Evolutionary conservation across 2,888 invertebrate species (phyloP), one percentile per base, ranked within the genome.

Genomic region (Ennomos quercinarius): DNA sequence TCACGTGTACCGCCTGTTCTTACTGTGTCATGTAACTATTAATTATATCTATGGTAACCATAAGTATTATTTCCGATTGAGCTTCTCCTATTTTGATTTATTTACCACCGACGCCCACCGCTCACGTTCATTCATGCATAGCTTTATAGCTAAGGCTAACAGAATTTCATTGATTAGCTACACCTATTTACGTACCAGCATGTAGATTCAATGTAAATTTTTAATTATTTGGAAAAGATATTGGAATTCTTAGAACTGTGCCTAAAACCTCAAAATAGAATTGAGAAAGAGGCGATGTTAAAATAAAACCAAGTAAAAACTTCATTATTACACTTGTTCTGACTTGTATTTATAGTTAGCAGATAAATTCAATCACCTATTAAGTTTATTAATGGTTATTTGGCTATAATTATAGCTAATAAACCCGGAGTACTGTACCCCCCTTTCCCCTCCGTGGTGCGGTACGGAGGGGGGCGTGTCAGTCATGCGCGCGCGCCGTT

Each of bases 401-500:
- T 57, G 46, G 17, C 45, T 45, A 46, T 59, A 54, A 59, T 59
- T 59, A 59, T 38, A 41, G 58, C 53, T 53, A 59, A 59, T 54
- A 55, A 60, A 55, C 11, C 10, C 27, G 6, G 35, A 54, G 60
- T 60, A 50, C 45, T 10, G 1, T 40, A 40, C 61, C 41, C 64
- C 61, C 52, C 49, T 42, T 35, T 39, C 41, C 61, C 27, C 27
- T 27, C 57, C 62, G 51, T 36, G 57, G 36, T 27, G 13, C 34
- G 38, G 44, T 49, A n/a, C 47, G 56, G 66, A 58, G 58, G 73
- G 70, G 71, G 80, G 80, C 76, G 78, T 75, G 80, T 77, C 80
- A 71, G 70, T 68, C 73, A 76, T 77, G 82, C 80, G 80, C 77
- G 78, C 77, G 81, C 76, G 73, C 76, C 76, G 77, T 83, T 83